phyloP scores from a whole-genome alignment of 2,888 invertebrate genomes.

The Dimorphilus gyrociliatus region DNA sequence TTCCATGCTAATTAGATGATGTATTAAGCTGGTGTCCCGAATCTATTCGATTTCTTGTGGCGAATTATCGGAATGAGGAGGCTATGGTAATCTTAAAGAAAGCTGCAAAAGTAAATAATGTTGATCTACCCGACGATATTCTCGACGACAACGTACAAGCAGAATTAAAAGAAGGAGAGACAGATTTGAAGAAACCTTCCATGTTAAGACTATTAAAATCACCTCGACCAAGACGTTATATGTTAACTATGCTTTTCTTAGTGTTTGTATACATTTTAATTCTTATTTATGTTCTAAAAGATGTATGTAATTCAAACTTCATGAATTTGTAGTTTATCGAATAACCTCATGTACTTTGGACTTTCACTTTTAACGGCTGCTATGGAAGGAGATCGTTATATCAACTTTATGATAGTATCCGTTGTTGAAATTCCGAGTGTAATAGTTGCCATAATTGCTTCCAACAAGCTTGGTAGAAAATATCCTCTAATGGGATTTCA shows the following conservation, averaged over 20 bases:
- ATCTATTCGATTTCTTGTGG: slow-evolving; percentile 5
- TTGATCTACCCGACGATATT: slow-evolving; percentile 2
- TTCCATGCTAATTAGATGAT: not conserved
- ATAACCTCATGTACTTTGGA: slow-evolving; percentile 4
- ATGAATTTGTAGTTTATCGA: slow-evolving; percentile 3
- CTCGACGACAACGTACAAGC: too few species aligned
- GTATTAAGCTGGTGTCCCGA: slow-evolving; percentile 6
- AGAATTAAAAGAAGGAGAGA: too few species aligned
- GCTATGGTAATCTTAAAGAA: slow-evolving; percentile 3
- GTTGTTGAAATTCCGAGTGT: slow-evolving; percentile 2
- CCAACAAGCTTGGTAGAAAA: slow-evolving; percentile 1
- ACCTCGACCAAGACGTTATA: slow-evolving; percentile 3
- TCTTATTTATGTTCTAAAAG: too few species aligned
- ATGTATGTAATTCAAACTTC: too few species aligned
- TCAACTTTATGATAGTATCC: slow-evolving; percentile 3
- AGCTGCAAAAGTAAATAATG: slow-evolving; percentile 4
- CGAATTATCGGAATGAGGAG: slow-evolving; percentile 5
- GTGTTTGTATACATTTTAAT: slow-evolving; percentile 5
- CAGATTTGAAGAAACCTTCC: slow-evolving; percentile 3
- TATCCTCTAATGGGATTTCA: slow-evolving; percentile 3
- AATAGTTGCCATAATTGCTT: slow-evolving; percentile 3
- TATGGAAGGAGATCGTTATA: slow-evolving; percentile 3
- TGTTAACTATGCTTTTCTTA: slow-evolving; percentile 4
- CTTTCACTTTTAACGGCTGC: slow-evolving; percentile 4
- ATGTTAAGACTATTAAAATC: slow-evolving; percentile 2